Base-by-base conservation (phyloP, 2,888 invertebrate species). In the Auanema freiburgensis region DNA sequence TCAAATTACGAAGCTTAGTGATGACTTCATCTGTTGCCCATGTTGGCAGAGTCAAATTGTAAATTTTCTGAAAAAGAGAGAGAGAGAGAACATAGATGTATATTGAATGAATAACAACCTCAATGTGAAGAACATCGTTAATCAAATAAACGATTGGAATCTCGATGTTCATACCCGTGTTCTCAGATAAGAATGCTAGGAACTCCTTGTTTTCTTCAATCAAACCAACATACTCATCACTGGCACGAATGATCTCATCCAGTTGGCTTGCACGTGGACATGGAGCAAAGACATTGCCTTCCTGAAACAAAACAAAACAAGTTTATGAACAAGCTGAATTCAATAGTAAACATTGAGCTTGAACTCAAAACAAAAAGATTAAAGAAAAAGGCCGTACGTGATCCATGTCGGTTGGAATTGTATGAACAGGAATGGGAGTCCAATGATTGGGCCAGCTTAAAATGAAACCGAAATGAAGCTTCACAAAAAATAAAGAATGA, bases 341-440 rank as follows among this genome's bases (percentile, higher is more conserved):
- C n/a, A n/a, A n/a, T n/a, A n/a, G n/a, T n/a, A n/a, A n/a, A n/a
- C n/a, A n/a, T n/a, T n/a, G n/a, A n/a, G n/a, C n/a, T n/a, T n/a
- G 23, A 21, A 24, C 11, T 57, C 14, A 25, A 49, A 25, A 49
- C 5, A 40, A 57, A 10, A 44, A 0, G 16, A 41, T n/a, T n/a
- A 12, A 14, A 56, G 18, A 41, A 43, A n/a, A 52, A 14, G 1
- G 24, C 42, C 65, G 53, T 14, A 78, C 79, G 42, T 71, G 70
- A 61, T 79, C 79, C 12, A 63, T 62, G 21, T 72, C 66, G 42
- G 66, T 63, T 10, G 64, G 67, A 1, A 77, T 65, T 0, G 79
- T 78, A 54, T 79, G 79, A 5, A 79, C 75, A 5, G 79, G 78
- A 21, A 79, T 68, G 1, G 79, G 79, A 0, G 79, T 78, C 79